These are phyloP conservation scores for Cyprinella venusta DNA, from an alignment of 2,797 vertebrate genomes.

Conservation along the genomic window DNA sequence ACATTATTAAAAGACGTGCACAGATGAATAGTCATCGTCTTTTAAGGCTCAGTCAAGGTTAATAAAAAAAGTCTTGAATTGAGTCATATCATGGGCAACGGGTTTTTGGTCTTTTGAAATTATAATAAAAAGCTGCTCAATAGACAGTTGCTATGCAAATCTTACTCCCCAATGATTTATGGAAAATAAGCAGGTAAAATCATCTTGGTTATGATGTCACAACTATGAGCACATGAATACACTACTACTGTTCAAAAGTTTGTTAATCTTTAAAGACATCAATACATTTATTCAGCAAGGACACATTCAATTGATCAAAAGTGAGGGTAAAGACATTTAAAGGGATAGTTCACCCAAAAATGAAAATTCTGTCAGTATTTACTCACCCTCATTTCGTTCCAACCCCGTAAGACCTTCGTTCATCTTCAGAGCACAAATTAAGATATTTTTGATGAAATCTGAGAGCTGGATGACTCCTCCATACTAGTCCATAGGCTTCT, in stretches of 20 bases:
- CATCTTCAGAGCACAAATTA: too few species aligned
- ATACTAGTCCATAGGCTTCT: too few species aligned
- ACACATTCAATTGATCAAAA: neutral
- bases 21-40: neutral
- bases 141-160: neutral
- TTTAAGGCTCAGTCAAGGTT: conserved; percentile 1
- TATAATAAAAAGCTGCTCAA: neutral
- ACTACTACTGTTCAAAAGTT: neutral
- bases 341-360: too few species aligned
- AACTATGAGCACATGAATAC: neutral
- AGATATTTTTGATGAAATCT: too few species aligned
- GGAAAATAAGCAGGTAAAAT: neutral
- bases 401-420: too few species aligned
- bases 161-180: neutral
- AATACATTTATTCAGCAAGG: neutral
- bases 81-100: neutral
- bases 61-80: neutral
- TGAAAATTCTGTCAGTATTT: too few species aligned
- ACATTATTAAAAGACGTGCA: neutral
- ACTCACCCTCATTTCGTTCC: too few species aligned
- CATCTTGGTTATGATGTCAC: neutral
- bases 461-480: too few species aligned
- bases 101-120: neutral
- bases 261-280: neutral
- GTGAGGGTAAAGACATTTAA: neutral